A percentile compares a stretch with the other conserved stretches of the same genome.
These are phyloP conservation scores for Lethenteron camtschaticum DNA, from an alignment of 2,113 vertebrate species.

Conservation along the genomic window DNA sequence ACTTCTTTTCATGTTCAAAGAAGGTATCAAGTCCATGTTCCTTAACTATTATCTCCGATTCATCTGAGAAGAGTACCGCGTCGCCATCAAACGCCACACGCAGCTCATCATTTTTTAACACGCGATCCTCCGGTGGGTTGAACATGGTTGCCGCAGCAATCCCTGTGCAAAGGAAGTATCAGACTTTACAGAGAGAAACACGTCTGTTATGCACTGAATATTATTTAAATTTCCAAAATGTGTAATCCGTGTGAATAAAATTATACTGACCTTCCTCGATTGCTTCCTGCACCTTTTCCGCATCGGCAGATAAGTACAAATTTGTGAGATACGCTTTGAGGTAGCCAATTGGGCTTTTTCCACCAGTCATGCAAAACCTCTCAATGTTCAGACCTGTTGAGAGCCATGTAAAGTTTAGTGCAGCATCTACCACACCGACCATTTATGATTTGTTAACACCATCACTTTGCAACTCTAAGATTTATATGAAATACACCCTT, in stretches of 20 bases:
- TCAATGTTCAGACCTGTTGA: slow-evolving; percentile 56
- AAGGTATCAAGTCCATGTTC: slow-evolving; percentile 70
- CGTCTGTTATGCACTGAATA: neutral
- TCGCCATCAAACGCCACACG: slow-evolving; percentile 80
- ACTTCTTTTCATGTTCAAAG: slow-evolving; percentile 64
- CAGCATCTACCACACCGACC: too few species aligned
- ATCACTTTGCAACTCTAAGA: too few species aligned
- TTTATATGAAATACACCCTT: too few species aligned
- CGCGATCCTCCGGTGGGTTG: slow-evolving; percentile 39
- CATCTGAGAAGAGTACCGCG: slow-evolving; percentile 73
- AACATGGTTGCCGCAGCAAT: slow-evolving; percentile 87
- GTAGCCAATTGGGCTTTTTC: slow-evolving; percentile 75
- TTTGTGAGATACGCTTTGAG: slow-evolving; percentile 86
- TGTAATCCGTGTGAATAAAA: neutral
- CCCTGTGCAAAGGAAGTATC: slow-evolving; percentile 20
- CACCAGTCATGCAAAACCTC: slow-evolving; percentile 84
- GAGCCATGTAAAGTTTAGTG: neutral
- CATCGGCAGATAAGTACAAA: slow-evolving; percentile 73
- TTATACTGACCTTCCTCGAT: slow-evolving; percentile 53
- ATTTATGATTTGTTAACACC: too few species aligned
- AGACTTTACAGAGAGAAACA: neutral
- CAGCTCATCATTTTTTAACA: slow-evolving; percentile 55
- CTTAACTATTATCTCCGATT: slow-evolving; percentile 75
- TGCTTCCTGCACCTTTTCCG: slow-evolving; percentile 60
- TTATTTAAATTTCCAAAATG: neutral